phyloP scores from a whole-genome alignment of 1,140 invertebrate species.

The Papilio aristodemus region DNA sequence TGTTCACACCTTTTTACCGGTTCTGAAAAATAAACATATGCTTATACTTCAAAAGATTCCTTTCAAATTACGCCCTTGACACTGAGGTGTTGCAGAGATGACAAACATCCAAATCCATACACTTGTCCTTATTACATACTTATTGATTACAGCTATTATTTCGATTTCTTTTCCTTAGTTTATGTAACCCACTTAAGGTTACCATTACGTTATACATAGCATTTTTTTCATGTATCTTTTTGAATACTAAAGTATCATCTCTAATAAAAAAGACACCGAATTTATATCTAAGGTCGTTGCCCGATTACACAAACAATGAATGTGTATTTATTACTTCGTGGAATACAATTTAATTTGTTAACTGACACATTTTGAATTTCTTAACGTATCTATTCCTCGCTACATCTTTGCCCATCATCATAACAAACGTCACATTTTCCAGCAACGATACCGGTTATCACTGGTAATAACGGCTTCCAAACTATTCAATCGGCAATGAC shows the following conservation, averaged over 20 bases:
- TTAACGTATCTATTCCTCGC: not conserved
- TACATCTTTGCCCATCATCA: not conserved
- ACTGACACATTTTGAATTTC: not conserved
- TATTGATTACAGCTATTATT: too few relatives aligned
- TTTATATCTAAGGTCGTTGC: too few relatives aligned
- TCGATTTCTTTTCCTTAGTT: too few relatives aligned
- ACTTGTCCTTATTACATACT: too few relatives aligned
- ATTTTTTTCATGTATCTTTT: too few relatives aligned
- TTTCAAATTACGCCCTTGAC: too few relatives aligned
- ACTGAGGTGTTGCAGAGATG: too few relatives aligned
- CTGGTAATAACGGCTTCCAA: not conserved
- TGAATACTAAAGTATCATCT: too few relatives aligned
- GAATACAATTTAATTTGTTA: too few relatives aligned
- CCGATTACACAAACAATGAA: not conserved
- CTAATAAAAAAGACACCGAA: too few relatives aligned
- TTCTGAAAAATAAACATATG: conserved; percentile 18
- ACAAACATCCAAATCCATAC: too few relatives aligned
- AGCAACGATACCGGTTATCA: not conserved
- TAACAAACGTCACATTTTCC: not conserved
- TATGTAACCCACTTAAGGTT: too few relatives aligned
- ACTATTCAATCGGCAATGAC: not conserved
- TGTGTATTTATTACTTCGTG: not conserved
- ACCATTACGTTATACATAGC: not conserved
- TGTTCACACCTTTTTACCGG: conserved; percentile 27
- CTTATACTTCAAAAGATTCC: not conserved